phyloP scores from a whole-genome alignment of 2,888 invertebrate genomes.

The Trissolcus brochymenae region DNA sequence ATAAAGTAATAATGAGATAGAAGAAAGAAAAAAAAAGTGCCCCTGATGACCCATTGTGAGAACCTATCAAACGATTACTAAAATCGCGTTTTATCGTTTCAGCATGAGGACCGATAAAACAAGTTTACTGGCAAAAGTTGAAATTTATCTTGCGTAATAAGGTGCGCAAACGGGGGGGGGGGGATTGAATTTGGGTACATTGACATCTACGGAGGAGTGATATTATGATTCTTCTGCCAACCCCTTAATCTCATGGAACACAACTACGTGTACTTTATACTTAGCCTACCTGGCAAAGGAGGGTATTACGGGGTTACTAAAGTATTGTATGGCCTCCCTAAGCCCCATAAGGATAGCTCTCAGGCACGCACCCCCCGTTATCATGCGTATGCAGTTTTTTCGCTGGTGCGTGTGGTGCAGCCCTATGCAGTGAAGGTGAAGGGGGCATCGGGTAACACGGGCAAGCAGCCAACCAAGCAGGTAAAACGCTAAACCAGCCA shows the following conservation, averaged over 20 bases:
- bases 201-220: slow-evolving; percentile 38
- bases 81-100: neutral
- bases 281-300: slow-evolving; percentile 69
- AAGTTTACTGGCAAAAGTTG: neutral
- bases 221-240: slow-evolving; percentile 47
- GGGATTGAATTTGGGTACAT: slow-evolving; percentile 13
- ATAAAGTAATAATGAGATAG: slow-evolving; percentile 4
- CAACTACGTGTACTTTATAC: slow-evolving; percentile 61
- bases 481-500: slow-evolving; percentile 55
- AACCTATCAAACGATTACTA: slow-evolving; percentile 6
- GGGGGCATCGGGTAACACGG: slow-evolving; percentile 72
- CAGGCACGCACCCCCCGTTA: slow-evolving; percentile 71
- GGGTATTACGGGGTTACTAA: slow-evolving; percentile 75
- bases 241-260: slow-evolving; percentile 57
- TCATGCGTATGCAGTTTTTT: slow-evolving; percentile 73
- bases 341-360: slow-evolving; percentile 75
- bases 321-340: slow-evolving; percentile 76
- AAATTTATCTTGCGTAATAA: neutral
- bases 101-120: neutral
- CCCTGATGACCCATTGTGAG: slow-evolving; percentile 8
- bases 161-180: neutral
- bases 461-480: slow-evolving; percentile 63
- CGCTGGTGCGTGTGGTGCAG: slow-evolving; percentile 67
- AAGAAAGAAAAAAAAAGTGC: slow-evolving; percentile 6
- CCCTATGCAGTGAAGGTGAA: slow-evolving; percentile 75